These are phyloP conservation scores for Aricia artaxerxes DNA, from an alignment of 2,888 invertebrate species.

Conservation along the genomic window DNA sequence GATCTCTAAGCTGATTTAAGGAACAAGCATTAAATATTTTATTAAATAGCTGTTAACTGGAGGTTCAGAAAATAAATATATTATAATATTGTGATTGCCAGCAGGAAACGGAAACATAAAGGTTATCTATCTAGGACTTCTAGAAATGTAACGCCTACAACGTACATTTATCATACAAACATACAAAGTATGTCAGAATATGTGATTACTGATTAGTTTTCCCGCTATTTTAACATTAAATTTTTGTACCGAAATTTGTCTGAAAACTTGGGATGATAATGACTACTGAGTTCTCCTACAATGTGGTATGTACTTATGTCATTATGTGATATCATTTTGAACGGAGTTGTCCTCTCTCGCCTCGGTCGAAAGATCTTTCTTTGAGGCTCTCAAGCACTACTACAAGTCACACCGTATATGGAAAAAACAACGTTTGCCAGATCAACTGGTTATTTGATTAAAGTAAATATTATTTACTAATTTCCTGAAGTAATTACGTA, in stretches of 20 bases:
- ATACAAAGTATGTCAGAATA: conserved; percentile 23
- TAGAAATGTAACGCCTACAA: conserved; percentile 30
- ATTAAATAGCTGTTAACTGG: background rate
- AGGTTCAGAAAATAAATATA: background rate
- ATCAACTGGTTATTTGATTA: background rate
- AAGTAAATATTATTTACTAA: background rate
- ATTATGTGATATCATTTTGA: no score
- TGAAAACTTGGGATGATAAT: no score
- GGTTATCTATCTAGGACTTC: conserved; percentile 34
- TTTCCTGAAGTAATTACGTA: background rate
- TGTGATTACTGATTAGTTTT: conserved; percentile 3
- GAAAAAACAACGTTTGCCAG: background rate
- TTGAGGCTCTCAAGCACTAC: background rate
- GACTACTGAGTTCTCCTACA: no score
- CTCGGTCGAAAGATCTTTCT: no score
- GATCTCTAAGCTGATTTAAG: background rate
- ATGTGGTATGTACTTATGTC: no score
- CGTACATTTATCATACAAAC: conserved; percentile 28
- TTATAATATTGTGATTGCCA: conserved; percentile 10
- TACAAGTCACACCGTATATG: background rate
- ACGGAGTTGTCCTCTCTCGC: no score
- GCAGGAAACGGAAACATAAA: conserved; percentile 34
- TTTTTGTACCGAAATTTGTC: background rate
- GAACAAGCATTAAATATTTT: background rate
- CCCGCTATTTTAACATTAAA: conserved; percentile 3